A percentile compares a stretch with the other conserved stretches of the same genome.
Conservation (phyloP, 2,888 invertebrate species). For the Boloria euphrosyne region DNA sequence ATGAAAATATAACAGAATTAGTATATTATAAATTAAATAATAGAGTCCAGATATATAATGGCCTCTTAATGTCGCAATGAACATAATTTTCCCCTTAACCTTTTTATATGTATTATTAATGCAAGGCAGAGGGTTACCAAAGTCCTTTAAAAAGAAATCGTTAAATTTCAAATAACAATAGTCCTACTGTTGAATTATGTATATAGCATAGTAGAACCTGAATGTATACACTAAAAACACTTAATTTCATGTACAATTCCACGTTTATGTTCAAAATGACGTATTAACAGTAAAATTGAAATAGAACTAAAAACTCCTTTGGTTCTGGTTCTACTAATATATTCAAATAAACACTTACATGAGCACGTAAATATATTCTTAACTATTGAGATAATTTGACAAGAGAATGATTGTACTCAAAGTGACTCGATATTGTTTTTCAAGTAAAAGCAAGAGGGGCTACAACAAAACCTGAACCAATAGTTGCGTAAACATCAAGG, state of each 20-base stretch:
- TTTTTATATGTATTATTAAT: slow-evolving; percentile 17
- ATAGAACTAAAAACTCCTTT: slow-evolving; percentile 9
- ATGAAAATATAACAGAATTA: not conserved
- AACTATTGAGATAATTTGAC: not conserved
- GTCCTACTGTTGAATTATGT: slow-evolving; percentile 1
- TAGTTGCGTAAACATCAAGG: slow-evolving; percentile 46
- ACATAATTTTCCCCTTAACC: slow-evolving; percentile 16
- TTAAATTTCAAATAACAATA: slow-evolving; percentile 6
- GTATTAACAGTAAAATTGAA: not conserved
- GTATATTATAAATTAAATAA: slow-evolving; percentile 1
- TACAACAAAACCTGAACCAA: slow-evolving; percentile 68
- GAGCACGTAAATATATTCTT: slow-evolving; percentile 18
- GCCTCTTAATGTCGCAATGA: slow-evolving; percentile 10
- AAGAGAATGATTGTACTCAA: slow-evolving; percentile 32
- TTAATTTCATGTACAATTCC: not conserved
- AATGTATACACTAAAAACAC: slow-evolving; percentile 6
- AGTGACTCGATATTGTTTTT: slow-evolving; percentile 59
- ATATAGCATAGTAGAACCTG: slow-evolving; percentile 19
- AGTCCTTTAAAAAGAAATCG: not conserved
- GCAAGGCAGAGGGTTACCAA: slow-evolving; percentile 9
- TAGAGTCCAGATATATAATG: slow-evolving; percentile 10
- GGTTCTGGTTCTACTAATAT: slow-evolving; percentile 32
- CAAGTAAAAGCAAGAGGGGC: slow-evolving; percentile 76
- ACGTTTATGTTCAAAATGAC: not conserved
- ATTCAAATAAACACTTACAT: slow-evolving; percentile 5